Percentiles rank a stretch among this genome's conserved stretches.
Conservation (phyloP, 2,888 invertebrate genomes). For the Pseudococcus viburni region DNA sequence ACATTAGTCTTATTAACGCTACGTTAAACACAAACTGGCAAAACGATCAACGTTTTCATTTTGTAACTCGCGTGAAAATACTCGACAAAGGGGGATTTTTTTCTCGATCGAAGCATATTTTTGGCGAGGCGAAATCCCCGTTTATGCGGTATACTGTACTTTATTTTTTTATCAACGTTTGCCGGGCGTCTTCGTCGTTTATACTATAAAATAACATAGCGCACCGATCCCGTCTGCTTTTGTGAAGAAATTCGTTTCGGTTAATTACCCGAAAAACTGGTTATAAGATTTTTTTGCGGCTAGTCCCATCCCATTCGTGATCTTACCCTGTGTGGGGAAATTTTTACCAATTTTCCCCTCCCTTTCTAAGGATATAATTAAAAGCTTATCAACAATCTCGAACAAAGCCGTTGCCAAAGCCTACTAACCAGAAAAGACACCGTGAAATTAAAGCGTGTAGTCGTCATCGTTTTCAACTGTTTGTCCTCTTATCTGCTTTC, state of each 20-base stretch:
- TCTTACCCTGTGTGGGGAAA: background rate
- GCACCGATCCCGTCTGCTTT: constrained; percentile 4
- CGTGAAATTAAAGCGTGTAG: constrained; percentile 29
- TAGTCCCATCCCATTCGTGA: background rate
- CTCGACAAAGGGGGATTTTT: constrained; percentile 53
- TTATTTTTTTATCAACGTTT: background rate
- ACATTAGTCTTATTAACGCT: constrained; percentile 50
- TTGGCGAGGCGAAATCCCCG: background rate
- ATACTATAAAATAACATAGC: background rate
- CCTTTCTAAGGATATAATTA: background rate
- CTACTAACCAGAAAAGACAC: constrained; percentile 6
- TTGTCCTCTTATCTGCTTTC: constrained; percentile 34
- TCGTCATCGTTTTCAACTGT: constrained; percentile 8
- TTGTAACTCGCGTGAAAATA: constrained; percentile 48
- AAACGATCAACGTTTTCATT: constrained; percentile 59
- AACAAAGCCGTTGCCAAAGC: constrained; percentile 22
- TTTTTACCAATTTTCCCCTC: constrained; percentile 42
- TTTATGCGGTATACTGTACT: background rate
- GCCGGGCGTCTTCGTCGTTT: background rate
- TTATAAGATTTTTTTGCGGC: constrained; percentile 25
- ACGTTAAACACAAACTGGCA: constrained; percentile 50
- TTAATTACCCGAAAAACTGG: constrained; percentile 52
- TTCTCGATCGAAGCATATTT: constrained; percentile 28
- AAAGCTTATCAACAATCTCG: constrained; percentile 33
- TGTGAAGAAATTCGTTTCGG: constrained; percentile 33